Evolutionary conservation across 2,888 invertebrate species (phyloP).

Genomic region (Ceramica pisi): DNA sequence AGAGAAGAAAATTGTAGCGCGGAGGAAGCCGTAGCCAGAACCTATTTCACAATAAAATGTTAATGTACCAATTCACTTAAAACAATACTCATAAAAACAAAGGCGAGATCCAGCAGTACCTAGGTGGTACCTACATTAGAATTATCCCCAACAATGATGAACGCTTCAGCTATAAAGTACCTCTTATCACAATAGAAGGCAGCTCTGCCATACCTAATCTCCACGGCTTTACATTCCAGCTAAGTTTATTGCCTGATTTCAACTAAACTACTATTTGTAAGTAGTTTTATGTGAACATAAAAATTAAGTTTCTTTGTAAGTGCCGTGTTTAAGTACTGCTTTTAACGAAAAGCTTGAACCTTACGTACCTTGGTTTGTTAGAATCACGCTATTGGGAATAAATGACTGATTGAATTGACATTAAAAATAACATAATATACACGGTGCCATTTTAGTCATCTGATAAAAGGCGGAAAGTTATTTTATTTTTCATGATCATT

Average conservation of each 20-base stretch:
- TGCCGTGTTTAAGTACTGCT: conserved; percentile 40
- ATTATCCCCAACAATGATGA: conserved; percentile 59
- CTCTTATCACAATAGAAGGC: conserved; percentile 64
- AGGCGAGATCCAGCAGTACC: conserved; percentile 11
- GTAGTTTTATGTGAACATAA: conserved; percentile 65
- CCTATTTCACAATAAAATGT: no score
- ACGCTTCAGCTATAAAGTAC: conserved; percentile 53
- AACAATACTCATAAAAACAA: conserved; percentile 18
- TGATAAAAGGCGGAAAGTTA: no score
- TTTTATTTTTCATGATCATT: no score
- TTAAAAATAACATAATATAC: no score
- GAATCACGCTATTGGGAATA: background rate
- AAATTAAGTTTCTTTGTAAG: conserved; percentile 59
- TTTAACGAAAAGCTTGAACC: conserved; percentile 13
- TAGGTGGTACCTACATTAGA: conserved; percentile 22
- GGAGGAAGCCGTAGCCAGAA: no score
- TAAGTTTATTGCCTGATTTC: conserved; percentile 60
- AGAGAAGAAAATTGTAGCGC: no score
- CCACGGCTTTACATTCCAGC: conserved; percentile 57
- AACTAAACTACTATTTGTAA: conserved; percentile 57
- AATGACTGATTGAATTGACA: background rate
- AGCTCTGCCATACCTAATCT: conserved; percentile 53
- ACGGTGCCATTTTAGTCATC: no score
- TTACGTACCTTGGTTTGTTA: background rate
- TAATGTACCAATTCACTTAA: background rate